Base-by-base conservation (phyloP, 2,888 invertebrate genomes). In the Odontomyia ornata region DNA sequence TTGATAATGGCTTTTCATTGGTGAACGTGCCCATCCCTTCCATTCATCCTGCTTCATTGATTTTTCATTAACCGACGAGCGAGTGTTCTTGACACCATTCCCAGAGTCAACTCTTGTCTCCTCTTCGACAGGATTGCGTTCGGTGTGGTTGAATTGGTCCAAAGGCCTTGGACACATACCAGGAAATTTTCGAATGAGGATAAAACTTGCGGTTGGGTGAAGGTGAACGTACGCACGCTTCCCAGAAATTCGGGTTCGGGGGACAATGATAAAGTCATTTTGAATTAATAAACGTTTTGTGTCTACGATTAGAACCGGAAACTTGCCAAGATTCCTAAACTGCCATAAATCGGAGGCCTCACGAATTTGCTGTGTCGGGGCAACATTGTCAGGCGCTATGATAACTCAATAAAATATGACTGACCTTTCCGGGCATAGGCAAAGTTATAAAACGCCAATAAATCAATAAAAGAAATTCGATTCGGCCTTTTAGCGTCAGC, bases 31-130 rank as follows among this genome's bases (percentile, higher is more conserved):
- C 5, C n/a, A 5, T 60, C 13, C 23, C 64, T 1, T 27, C 30
- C 25, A 64, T 28, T 64, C 64, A 64, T 64, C 9, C 15, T n/a
- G 64, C 4, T n/a, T 30, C 25, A 64, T 64, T 64, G 64, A 64
- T 64, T 64, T 64, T 64, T 64, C 64, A 64, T 64, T 64, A 64
- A 18, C 64, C 30, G 30, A 13, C 15, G 23, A 18, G 57, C 11
- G 57, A 25, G 57, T 60, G 5, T 18, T 60, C 57, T 60, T 60
- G 57, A 60, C 57, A 60, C 25, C 57, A 60, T 60, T 60, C 13
- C 13, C 57, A 21, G n/a, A 52, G 15, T 52, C 52, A 52, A 52
- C 13, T 52, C 13, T 52, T 4, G 15, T 52, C 43, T 52, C 52
- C 4, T 52, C 36, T 5, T 36, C 36, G 3, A 9, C 36, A 36